Percentiles rank a stretch among this genome's conserved stretches.
Conservation (phyloP, 1,140 invertebrate species). For the Drosophila kohkoa region DNA sequence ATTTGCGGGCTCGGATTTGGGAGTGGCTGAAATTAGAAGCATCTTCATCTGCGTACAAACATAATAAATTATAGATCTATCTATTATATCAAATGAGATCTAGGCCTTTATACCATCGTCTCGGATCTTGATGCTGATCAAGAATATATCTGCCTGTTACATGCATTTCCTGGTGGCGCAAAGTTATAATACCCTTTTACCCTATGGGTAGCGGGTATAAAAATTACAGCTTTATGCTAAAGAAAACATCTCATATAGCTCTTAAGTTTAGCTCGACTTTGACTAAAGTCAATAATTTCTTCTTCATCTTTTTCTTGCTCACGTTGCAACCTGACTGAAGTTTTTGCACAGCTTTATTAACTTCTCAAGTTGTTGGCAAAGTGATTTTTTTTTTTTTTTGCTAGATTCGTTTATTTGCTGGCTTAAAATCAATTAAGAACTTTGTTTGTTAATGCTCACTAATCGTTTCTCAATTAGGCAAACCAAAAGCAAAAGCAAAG, state of each 20-base stretch:
- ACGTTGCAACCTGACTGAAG: background rate
- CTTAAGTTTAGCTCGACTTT: background rate
- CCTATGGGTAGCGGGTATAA: no score
- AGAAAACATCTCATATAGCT: background rate
- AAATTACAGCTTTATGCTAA: no score
- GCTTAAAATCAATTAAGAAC: constrained; percentile 34
- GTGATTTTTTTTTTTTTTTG: constrained; percentile 4
- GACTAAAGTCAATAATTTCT: background rate
- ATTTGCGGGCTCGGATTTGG: no score
- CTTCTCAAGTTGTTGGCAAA: constrained; percentile 1
- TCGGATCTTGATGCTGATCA: no score
- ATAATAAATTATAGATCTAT: no score
- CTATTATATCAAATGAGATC: no score
- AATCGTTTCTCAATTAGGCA: constrained; percentile 37
- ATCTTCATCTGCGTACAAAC: no score
- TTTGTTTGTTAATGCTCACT: constrained; percentile 18
- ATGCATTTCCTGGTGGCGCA: no score
- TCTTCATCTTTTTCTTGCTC: background rate
- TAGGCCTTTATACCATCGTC: no score
- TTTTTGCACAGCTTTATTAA: background rate
- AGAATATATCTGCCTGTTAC: no score
- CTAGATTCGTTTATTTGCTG: constrained; percentile 5
- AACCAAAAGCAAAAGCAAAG: background rate
- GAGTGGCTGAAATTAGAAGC: no score
- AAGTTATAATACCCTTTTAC: no score